Percentiles rank a stretch among this genome's conserved stretches.
These are phyloP conservation scores for Neoascia interrupta DNA, from an alignment of 2,888 invertebrate genomes.

Conservation along the genomic window DNA sequence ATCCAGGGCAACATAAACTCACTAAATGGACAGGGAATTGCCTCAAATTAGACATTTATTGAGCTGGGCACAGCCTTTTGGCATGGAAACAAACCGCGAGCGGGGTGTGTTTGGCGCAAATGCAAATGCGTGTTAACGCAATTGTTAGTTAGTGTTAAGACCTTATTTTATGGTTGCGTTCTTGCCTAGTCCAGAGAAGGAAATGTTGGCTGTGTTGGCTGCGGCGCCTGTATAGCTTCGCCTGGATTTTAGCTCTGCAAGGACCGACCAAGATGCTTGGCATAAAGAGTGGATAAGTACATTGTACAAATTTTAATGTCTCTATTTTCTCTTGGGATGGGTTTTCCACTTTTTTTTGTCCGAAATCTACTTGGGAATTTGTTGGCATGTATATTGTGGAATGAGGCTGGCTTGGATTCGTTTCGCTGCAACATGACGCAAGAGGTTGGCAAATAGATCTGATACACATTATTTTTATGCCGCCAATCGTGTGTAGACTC, in stretches of 20 bases:
- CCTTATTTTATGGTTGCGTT: conserved; percentile 39
- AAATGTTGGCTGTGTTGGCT: neutral
- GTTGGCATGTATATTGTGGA: conserved; percentile 9
- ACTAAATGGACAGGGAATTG: conserved; percentile 63
- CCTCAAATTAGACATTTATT: conserved; percentile 67
- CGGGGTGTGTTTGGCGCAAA: conserved; percentile 26
- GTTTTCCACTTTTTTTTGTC: neutral
- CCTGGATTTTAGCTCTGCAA: conserved; percentile 37
- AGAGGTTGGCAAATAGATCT: conserved; percentile 16
- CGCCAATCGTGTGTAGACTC: too few species aligned
- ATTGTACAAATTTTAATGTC: conserved; percentile 63
- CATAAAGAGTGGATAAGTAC: conserved; percentile 1
- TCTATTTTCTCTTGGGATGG: conserved; percentile 49
- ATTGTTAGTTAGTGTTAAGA: conserved; percentile 57
- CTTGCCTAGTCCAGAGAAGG: conserved; percentile 13
- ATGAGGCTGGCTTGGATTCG: conserved; percentile 42
- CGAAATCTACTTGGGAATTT: neutral
- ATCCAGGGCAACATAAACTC: conserved; percentile 58
- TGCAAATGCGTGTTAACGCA: conserved; percentile 69
- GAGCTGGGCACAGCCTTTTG: conserved; percentile 50
- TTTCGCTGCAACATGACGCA: conserved; percentile 36
- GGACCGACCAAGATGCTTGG: conserved; percentile 40
- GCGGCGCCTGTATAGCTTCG: conserved; percentile 46
- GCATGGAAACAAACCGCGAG: neutral
- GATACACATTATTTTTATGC: conserved; percentile 54